Base-by-base conservation (phyloP, 2,888 invertebrate genomes). In the Lycaena phlaeas region DNA sequence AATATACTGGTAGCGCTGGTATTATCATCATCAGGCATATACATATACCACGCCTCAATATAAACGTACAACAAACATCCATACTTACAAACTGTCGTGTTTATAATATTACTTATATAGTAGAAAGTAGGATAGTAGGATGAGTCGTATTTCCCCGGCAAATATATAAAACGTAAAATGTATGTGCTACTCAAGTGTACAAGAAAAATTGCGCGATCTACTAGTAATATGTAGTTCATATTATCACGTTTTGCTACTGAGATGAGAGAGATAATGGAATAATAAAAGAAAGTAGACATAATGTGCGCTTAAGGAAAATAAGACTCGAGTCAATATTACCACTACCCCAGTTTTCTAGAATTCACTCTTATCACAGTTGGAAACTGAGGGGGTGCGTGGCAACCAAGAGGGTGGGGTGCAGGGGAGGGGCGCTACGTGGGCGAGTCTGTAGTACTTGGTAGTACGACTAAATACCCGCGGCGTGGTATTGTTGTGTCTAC, bases 401-500 rank as follows among this genome's bases (percentile, higher is more conserved):
- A 76, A 76, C 78, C 64, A 59, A 25, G 30, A 30, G 52, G 44
- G 46, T 54, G 46, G 43, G n/a, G n/a, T n/a, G n/a, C n/a, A n/a
- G n/a, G n/a, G 42, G 44, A 53, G 49, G 42, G 46, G 49, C 46
- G 44, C 40, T 62, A 70, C 81, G 84, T 84, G 81, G 84, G 84
- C 82, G 84, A 76, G 84, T 84, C 84, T 84, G 82, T 82, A 82
- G 84, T 84, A 78, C 78, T 64, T 70, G 64, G 68, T 81, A 78
- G 82, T 82, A 81, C 72, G 68, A 55, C 46, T 55, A 36, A 36
- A 36, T 25, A 36, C 14, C 14, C 25, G 72, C 70, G 64, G 61
- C 67, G 66, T 72, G 70, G 65, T 76, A 68, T 78, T 78, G 72
- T 76, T 76, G 71, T 79, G 82, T 78, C 74, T 75, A 76, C 72